Evolutionary conservation across 2,888 invertebrate species (phyloP), one percentile per base, ranked within the genome.

Genomic region (Folsomia candida): DNA sequence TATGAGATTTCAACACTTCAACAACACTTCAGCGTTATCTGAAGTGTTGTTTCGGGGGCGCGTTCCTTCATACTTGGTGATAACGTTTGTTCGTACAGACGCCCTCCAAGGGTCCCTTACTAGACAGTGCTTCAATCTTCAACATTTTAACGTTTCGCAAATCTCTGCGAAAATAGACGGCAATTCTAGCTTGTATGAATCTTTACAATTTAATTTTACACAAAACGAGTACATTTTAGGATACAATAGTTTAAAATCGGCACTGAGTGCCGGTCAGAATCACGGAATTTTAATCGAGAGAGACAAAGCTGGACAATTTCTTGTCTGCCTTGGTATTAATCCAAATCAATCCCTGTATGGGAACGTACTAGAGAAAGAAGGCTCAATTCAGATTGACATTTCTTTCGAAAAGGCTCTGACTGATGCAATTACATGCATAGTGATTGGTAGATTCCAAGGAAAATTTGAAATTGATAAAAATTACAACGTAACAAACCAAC

Each of bases 101-200:
- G 24, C 37, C 2, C 14, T 64, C 22, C 22, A 22, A 24, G 37
- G 47, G 9, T 29, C 18, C 18, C 2, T 64, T n/a, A 47, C 2
- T 20, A 37, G 24, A 9, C 47, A 37, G 2, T 4, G 24, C n/a
- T 64, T 64, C 24, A 64, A 64, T 22, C 47, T 64, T 47, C 14
- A 6, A 37, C 47, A 20, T 9, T 47, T 20, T 11, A 3, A 24
- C 9, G n/a, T 64, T 18, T 24, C 3, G 22, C 20, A 20, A 24
- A 51, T 64, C 2, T 22, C 18, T 29, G 63, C 51, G 20, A 64
- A 28, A n/a, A 37, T 64, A 4, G 63, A 64, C n/a, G 63, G 63
- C 6, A 51, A 64, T 22, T 29, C 29, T 51, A 29, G 47, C 11
- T 24, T 64, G 4, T 64, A 47, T 26, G 6, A 26, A 2, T 3